Evolutionary conservation across 1,140 invertebrate genomes (phyloP).

Genomic region (Drosophila tristis): DNA sequence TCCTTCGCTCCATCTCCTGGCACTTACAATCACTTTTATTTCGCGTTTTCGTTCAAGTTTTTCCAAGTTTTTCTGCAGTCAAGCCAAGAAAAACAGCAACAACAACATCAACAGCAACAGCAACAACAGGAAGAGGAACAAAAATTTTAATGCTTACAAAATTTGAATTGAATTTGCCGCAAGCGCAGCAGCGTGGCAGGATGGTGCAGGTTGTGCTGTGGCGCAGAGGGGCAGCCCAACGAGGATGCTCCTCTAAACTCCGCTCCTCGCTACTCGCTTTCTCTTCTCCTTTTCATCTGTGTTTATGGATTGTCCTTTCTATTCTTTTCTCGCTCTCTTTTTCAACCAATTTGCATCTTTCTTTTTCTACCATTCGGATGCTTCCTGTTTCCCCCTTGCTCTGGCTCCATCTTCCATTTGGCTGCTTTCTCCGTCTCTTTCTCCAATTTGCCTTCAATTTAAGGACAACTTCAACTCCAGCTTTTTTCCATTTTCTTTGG

Average conservation of each 20-base stretch:
- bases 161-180: conserved; percentile 81
- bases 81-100: conserved; percentile 17
- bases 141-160: conserved; percentile 78
- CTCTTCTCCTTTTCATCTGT: conserved; percentile 26
- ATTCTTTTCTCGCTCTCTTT: background rate
- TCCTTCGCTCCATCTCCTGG: conserved; percentile 23
- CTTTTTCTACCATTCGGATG: conserved; percentile 1
- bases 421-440: conserved; percentile 1
- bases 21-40: conserved; percentile 81
- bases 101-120: background rate
- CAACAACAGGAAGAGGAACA: conserved; percentile 26
- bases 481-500: background rate
- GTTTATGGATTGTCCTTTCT: conserved; percentile 28
- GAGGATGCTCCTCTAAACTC: conserved; percentile 62
- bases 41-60: conserved; percentile 61
- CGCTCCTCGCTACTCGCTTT: conserved; percentile 28
- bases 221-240: too few species aligned
- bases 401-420: too few species aligned
- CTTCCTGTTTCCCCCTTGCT: background rate
- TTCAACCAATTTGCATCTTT: background rate
- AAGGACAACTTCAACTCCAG: conserved; percentile 55
- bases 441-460: conserved; percentile 69
- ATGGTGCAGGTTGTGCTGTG: background rate
- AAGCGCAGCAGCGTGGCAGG: conserved; percentile 37
- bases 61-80: conserved; percentile 69